A percentile compares a stretch with the other conserved stretches of the same genome.
These are phyloP conservation scores for Mobula hypostoma DNA, from an alignment of 2,113 vertebrate species.

Conservation along the genomic window DNA sequence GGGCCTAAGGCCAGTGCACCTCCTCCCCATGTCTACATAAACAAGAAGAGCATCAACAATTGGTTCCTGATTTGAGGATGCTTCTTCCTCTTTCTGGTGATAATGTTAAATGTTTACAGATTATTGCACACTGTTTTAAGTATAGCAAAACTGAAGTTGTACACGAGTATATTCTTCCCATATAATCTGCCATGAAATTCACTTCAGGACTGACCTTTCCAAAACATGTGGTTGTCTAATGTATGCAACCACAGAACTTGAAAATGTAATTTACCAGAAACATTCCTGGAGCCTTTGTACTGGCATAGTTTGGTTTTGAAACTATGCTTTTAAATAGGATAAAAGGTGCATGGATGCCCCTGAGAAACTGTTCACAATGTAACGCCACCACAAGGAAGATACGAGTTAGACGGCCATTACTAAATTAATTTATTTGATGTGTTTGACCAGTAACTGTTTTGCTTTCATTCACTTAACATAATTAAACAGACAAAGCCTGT, in stretches of 20 bases:
- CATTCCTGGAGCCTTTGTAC: neutral
- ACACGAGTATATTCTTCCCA: neutral
- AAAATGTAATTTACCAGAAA: neutral
- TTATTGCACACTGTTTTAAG: neutral
- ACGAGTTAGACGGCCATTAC: neutral
- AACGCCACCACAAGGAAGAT: neutral
- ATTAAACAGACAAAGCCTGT: slow-evolving; percentile 6
- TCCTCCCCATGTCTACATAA: neutral
- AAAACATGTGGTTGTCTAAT: neutral
- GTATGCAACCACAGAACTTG: neutral
- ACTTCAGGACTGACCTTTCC: neutral
- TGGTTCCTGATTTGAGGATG: neutral
- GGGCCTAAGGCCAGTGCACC: too few species aligned
- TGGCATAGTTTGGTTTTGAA: neutral
- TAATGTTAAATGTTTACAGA: neutral
- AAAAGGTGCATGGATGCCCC: neutral
- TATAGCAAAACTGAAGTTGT: neutral
- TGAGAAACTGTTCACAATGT: neutral
- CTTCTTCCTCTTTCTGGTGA: neutral
- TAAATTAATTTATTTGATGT: neutral
- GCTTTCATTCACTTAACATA: neutral
- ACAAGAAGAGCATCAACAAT: neutral
- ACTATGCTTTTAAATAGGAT: neutral
- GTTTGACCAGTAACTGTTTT: neutral
- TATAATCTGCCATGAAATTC: neutral